phyloP scores from a whole-genome alignment of 2,113 vertebrate genomes.

The Neomonachus schauinslandi region DNA sequence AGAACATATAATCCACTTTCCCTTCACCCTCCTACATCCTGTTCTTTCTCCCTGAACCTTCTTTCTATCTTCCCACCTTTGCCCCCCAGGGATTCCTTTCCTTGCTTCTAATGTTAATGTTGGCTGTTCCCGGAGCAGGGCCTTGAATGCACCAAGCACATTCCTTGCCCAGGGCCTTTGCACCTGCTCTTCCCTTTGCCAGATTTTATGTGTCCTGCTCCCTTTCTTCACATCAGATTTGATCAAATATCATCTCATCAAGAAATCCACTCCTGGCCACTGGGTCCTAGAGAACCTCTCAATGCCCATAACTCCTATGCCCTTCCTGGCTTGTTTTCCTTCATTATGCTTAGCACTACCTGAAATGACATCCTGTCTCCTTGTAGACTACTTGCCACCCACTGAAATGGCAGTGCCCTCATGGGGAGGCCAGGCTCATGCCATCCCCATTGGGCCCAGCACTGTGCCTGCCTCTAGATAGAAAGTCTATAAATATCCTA shows the following conservation, averaged over 20 bases:
- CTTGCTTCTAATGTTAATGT: too few relatives aligned
- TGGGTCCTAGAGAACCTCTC: not conserved
- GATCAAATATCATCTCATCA: not conserved
- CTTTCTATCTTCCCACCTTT: not conserved
- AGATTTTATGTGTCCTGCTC: too few relatives aligned
- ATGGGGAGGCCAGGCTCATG: not conserved
- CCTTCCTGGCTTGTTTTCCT: not conserved
- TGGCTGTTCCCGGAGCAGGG: not conserved
- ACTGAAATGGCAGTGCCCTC: rapidly evolving
- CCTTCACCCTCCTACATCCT: not conserved
- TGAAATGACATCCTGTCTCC: not conserved
- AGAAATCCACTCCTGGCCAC: not conserved
- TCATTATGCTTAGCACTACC: not conserved
- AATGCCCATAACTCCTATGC: rapidly evolving
- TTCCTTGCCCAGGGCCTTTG: not conserved
- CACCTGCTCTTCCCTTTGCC: not conserved
- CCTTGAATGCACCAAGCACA: not conserved
- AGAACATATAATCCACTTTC: not conserved
- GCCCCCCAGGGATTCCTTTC: not conserved
- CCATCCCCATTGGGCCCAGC: not conserved
- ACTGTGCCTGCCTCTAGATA: not conserved
- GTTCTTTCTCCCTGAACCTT: not conserved
- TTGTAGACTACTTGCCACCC: not conserved
- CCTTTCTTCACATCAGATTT: not conserved
- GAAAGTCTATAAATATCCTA: not conserved